Evolutionary conservation across 1,140 invertebrate genomes (phyloP).

Genomic region (Rhagoletis zephyria): DNA sequence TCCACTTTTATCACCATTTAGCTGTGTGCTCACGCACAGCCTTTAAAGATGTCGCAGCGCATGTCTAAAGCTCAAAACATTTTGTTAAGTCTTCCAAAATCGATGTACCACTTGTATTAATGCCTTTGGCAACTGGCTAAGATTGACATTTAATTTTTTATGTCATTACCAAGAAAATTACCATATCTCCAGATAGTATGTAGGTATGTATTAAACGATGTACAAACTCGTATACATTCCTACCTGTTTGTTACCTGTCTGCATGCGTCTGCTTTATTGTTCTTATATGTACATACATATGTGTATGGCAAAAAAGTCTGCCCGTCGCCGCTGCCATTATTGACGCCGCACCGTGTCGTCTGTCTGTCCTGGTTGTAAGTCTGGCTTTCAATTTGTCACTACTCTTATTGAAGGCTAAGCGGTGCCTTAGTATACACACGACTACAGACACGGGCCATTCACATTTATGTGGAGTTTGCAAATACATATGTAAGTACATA

Average conservation of each 20-base stretch:
- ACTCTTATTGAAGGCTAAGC: slow-evolving; percentile 39
- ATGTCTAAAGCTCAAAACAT: slow-evolving; percentile 32
- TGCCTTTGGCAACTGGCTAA: slow-evolving; percentile 35
- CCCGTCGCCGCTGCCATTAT: background rate
- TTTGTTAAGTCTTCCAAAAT: slow-evolving; percentile 43
- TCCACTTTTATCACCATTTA: background rate
- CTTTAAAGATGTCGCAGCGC: background rate
- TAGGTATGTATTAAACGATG: background rate
- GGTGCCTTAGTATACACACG: background rate
- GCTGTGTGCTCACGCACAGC: background rate
- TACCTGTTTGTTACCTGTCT: slow-evolving; percentile 16
- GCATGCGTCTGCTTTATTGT: background rate
- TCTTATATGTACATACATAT: background rate
- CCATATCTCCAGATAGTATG: background rate
- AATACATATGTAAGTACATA: background rate
- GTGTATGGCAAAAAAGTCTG: background rate
- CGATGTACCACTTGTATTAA: slow-evolving; percentile 39
- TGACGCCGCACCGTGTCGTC: background rate
- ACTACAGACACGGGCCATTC: background rate
- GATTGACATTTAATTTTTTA: slow-evolving; percentile 44
- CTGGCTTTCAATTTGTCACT: slow-evolving; percentile 34
- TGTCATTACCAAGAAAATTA: background rate
- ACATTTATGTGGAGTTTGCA: background rate
- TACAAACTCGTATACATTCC: background rate
- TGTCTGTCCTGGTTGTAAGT: slow-evolving; percentile 16